phyloP scores from a whole-genome alignment of 2,113 vertebrate species.

The Rhipidura dahli region DNA sequence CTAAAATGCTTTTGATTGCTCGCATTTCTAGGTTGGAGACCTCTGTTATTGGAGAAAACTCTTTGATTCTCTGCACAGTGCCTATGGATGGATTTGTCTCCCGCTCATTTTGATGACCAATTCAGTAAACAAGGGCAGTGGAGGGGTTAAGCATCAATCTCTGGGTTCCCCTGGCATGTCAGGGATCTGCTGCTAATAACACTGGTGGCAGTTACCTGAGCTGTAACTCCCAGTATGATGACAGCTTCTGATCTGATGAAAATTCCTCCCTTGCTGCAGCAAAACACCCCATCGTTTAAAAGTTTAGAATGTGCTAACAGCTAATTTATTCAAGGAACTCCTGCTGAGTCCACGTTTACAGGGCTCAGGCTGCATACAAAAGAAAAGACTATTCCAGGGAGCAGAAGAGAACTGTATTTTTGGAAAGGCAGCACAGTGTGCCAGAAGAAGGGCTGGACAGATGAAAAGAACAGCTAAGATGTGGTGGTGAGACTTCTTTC shows the following conservation, averaged over 20 bases:
- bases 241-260: slow-evolving; percentile 20
- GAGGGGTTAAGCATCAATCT: slow-evolving; percentile 11
- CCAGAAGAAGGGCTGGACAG: background rate
- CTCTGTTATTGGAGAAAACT: background rate
- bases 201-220: slow-evolving; percentile 7
- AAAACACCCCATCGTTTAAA: slow-evolving; percentile 3
- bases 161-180: background rate
- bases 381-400: background rate
- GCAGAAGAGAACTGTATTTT: background rate
- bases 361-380: background rate
- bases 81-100: background rate
- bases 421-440: background rate
- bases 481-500: background rate
- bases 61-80: background rate
- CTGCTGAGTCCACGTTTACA: slow-evolving; percentile 17
- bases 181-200: background rate
- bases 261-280: background rate
- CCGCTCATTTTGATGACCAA: background rate
- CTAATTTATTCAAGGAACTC: slow-evolving; percentile 48
- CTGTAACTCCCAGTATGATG: background rate
- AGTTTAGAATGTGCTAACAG: slow-evolving; percentile 38
- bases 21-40: background rate
- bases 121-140: background rate
- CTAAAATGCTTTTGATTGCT: background rate
- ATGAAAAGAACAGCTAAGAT: slow-evolving; percentile 11